phyloP scores from a whole-genome alignment of 2,113 vertebrate genomes.

The Salminus brasiliensis region DNA sequence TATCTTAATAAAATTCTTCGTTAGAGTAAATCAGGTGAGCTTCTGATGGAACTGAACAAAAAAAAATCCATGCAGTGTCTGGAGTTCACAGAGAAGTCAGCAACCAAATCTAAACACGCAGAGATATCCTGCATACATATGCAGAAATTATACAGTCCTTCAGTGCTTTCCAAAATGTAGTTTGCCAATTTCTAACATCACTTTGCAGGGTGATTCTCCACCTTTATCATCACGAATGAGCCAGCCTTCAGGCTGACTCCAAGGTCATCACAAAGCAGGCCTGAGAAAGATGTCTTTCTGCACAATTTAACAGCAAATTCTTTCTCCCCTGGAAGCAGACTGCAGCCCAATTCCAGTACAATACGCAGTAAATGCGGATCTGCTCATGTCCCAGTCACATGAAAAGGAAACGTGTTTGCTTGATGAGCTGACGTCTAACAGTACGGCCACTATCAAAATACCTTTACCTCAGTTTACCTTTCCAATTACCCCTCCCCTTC shows the following conservation, averaged over 20 bases:
- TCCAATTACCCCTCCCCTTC: too few relatives aligned
- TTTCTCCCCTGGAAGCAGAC: constrained; percentile 67
- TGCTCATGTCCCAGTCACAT: constrained; percentile 51
- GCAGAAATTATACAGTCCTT: constrained; percentile 25
- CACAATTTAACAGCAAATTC: constrained; percentile 71
- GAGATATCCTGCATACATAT: neutral
- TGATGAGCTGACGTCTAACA: constrained; percentile 12
- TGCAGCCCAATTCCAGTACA: constrained; percentile 68
- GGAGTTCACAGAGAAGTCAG: too few relatives aligned
- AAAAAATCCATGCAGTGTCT: too few relatives aligned
- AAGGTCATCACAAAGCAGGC: constrained; percentile 58
- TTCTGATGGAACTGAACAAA: too few relatives aligned
- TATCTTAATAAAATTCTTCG: too few relatives aligned
- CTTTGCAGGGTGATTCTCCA: constrained; percentile 31
- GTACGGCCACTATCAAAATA: constrained; percentile 17
- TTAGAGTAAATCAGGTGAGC: too few relatives aligned
- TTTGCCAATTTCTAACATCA: constrained; percentile 9
- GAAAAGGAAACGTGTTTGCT: neutral
- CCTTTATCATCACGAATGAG: constrained; percentile 29
- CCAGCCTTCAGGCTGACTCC: constrained; percentile 18
- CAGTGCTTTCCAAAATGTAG: constrained; percentile 1
- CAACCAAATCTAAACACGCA: too few relatives aligned
- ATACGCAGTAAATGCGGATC: constrained; percentile 58
- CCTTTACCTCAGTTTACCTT: neutral
- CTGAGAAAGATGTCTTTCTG: constrained; percentile 64